Evolutionary conservation across 1,140 invertebrate species (phyloP).

Genomic region (Diprion similis): DNA sequence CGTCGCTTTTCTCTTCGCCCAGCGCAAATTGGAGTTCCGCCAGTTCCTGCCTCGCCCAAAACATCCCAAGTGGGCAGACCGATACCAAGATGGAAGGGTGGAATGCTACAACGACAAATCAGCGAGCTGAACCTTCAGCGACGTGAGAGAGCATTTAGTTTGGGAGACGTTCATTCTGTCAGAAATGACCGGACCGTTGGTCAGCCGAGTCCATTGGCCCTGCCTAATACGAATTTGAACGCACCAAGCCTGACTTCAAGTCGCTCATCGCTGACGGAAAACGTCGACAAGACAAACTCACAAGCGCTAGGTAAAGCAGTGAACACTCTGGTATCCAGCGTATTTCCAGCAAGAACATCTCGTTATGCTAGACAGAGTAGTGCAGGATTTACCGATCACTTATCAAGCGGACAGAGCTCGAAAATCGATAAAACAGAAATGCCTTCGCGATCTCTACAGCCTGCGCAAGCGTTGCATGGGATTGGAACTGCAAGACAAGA

Average conservation of each 20-base stretch:
- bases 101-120: slow-evolving; percentile 53
- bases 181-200: slow-evolving; percentile 11
- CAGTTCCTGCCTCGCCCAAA: slow-evolving; percentile 4
- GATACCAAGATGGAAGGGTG: slow-evolving; percentile 52
- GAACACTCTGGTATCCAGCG: too few relatives aligned
- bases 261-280: neutral
- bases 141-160: slow-evolving; percentile 51
- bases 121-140: slow-evolving; percentile 47
- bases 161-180: slow-evolving; percentile 49
- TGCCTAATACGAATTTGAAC: slow-evolving; percentile 38
- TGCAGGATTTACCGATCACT: too few relatives aligned
- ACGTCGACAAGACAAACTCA: neutral
- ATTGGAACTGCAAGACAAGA: too few relatives aligned
- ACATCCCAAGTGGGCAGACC: slow-evolving; percentile 30
- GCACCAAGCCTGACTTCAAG: slow-evolving; percentile 14
- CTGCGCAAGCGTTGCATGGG: too few relatives aligned
- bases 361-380: too few relatives aligned
- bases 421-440: too few relatives aligned
- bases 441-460: too few relatives aligned
- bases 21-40: slow-evolving; percentile 36
- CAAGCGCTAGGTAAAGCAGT: too few relatives aligned
- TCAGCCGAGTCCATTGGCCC: slow-evolving; percentile 45
- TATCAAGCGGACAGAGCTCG: too few relatives aligned
- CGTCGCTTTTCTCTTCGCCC: slow-evolving; percentile 51
- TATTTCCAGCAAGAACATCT: too few relatives aligned